Evolutionary conservation across 2,888 invertebrate species (phyloP), one percentile per base, ranked within the genome.

Genomic region (Dione vanillae): DNA sequence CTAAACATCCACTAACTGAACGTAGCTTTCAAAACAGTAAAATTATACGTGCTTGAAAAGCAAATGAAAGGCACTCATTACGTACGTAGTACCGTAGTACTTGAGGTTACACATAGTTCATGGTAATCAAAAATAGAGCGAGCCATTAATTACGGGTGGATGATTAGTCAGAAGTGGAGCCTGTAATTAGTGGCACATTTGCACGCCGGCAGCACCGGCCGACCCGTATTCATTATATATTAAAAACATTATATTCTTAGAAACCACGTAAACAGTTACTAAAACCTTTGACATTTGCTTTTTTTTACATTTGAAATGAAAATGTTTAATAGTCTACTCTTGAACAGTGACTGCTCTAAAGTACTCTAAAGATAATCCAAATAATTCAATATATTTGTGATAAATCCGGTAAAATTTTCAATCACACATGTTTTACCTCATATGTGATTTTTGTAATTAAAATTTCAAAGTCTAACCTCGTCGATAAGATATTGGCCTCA

Each of bases 181-280:
- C 82, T 76, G 86, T 87, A 89, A 90, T 91, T 91, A 90, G 87
- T 82, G 84, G 82, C 85, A 84, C 85, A 85, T 89, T 88, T 82
- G 82, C 80, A 82, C 80, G 79, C 80, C 77, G 79, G 69, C 76
- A 78, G 82, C 80, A 83, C 79, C 82, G 82, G 81, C 84, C 78
- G 75, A 76, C 72, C 51, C 71, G 74, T 74, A 71, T 74, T 76
- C 76, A 73, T 86, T 85, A 85, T 84, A 86, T 86, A 83, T 87
- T 88, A 86, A 85, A 84, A 83, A 80, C 80, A 78, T 78, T 79
- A 80, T 83, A 75, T 70, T 68, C 74, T 64, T 45, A 67, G 67
- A 59, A 62, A 70, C 67, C 54, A 70, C 54, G 49, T 62, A 49
- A 61, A 64, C 56, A 70, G 41, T 54, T 52, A 27, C 5, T 27